These are phyloP conservation scores for Zaprionus vittiger DNA, from an alignment of 1,140 invertebrate species.

Conservation along the genomic window DNA sequence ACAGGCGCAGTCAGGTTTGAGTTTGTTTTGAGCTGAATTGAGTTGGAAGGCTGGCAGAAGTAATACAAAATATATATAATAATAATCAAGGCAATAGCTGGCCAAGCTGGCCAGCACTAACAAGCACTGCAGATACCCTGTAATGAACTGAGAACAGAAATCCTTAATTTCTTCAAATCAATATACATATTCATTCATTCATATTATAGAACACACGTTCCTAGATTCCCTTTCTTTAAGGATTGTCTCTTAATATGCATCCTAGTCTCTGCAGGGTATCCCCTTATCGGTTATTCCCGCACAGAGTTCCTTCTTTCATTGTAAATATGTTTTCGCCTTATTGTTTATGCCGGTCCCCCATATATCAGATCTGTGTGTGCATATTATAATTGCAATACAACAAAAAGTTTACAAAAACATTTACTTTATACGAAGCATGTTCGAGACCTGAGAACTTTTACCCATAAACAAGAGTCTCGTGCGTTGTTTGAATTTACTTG, in stretches of 20 bases:
- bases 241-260: too few species aligned
- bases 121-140: not conserved
- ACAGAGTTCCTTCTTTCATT: not conserved
- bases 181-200: too few species aligned
- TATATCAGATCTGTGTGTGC: not conserved
- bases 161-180: too few species aligned
- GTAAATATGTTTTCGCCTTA: constrained; percentile 4
- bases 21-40: constrained; percentile 48
- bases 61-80: constrained; percentile 24
- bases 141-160: not conserved
- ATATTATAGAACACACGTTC: too few species aligned
- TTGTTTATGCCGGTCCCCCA: not conserved
- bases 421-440: constrained; percentile 3
- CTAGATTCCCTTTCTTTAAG: too few species aligned
- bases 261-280: not conserved
- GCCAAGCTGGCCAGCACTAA: not conserved
- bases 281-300: not conserved
- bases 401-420: not conserved
- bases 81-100: constrained; percentile 43
- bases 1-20: constrained; percentile 30
- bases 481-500: constrained; percentile 21
- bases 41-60: constrained; percentile 21
- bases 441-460: not conserved
- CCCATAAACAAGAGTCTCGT: not conserved
- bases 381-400: not conserved